Base-by-base conservation (phyloP, 23 tunicate genomes). In the Diplosoma virens region DNA sequence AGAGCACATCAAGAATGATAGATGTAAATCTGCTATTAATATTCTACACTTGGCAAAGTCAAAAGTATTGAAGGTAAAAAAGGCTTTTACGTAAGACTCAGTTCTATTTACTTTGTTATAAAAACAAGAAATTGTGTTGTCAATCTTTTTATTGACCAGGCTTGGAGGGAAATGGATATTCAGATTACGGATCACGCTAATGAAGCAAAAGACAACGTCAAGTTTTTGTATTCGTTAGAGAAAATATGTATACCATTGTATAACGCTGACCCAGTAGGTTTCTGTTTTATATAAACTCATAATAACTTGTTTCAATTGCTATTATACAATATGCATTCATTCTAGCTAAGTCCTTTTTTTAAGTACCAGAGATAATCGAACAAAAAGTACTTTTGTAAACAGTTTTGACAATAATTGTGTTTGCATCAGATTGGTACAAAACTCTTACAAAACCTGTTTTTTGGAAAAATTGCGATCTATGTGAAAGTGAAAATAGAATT, bases 121-220 rank as follows among this genome's bases (percentile, higher is more conserved):
- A 5, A 6, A 11, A 14, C 22, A 56, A 11, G 25, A 5, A 21
- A 18, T 18, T 63, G 70, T 63, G 33, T 26, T 63, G n/a, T 26
- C 27, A n/a, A 25, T 30, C 25, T 56, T 0, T 81, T 52, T 54
- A 11, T 69, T 37, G 33, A 52, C 18, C 32, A 84, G 96, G 67
- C 84, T 24, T 95, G 99, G 99, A 54, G 81, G 46, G 99, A 80
- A n/a, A 77, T 95, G 91, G 99, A 95, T 64, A 79, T 86, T 24
- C 93, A 91, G 37, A 82, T 95, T 16, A 89, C 99, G 0, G 92
- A 95, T 48, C 93, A 84, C 47, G 99, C 99, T 16, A 95, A 95
- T 54, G 99, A 95, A 71, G 99, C 99, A 17, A 85, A 91, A 55
- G 99, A 95, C 75, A 95, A 95, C 64, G 99, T 95, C 70, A 95